phyloP scores from a whole-genome alignment of 2,113 vertebrate genomes.

The Bujurquina vittata region DNA sequence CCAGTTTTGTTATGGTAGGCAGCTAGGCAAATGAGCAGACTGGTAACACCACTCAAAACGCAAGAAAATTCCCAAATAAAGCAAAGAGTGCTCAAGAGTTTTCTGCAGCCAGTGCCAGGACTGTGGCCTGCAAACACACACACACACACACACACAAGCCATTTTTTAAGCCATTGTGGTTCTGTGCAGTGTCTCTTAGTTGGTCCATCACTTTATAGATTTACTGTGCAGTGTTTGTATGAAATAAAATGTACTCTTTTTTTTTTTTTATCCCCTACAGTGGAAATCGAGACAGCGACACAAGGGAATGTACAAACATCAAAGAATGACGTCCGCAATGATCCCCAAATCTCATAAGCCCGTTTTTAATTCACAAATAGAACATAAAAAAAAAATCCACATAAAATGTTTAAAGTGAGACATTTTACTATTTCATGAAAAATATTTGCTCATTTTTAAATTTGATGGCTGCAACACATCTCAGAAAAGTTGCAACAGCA shows the following conservation, averaged over 20 bases:
- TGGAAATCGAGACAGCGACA: too few relatives aligned
- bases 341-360: not conserved
- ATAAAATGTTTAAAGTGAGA: not conserved
- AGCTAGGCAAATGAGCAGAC: conserved; percentile 25
- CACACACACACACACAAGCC: not conserved
- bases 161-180: not conserved
- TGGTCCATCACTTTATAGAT: not conserved
- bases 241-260: too few relatives aligned
- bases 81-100: not conserved
- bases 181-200: not conserved
- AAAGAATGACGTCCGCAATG: not conserved
- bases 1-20: conserved; percentile 49
- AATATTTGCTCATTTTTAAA: not conserved
- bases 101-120: not conserved
- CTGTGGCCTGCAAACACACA: not conserved
- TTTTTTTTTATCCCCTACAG: too few relatives aligned
- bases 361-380: not conserved
- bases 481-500: not conserved
- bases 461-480: not conserved
- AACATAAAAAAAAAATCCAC: not conserved
- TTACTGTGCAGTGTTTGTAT: not conserved
- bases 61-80: conserved; percentile 6
- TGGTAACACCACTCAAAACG: conserved; percentile 14
- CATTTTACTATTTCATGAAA: not conserved
- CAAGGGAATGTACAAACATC: not conserved